Evolutionary conservation across 2,797 vertebrate genomes (phyloP), one percentile per base, ranked within the genome.

Genomic region (Melanogrammus aeglefinus): DNA sequence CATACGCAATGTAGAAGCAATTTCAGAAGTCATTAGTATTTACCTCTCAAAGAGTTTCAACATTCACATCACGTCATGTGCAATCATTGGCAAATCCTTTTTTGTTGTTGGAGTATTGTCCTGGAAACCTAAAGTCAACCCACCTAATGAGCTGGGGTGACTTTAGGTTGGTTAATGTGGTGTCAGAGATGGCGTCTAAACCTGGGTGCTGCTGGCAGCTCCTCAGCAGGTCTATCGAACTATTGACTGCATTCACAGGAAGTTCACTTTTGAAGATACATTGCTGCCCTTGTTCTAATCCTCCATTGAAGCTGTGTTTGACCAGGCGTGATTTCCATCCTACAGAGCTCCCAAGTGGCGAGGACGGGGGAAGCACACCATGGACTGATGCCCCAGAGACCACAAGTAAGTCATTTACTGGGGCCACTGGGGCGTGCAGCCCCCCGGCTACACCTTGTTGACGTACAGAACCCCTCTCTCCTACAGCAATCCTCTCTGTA

Each of bases 341-440:
- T 77, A 73, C 35, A 95, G 94, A 94, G 36, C 80, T 80, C 31
- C 92, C 92, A 78, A 94, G 94, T 63, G 94, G 95, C 83, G 94
- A 94, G 63, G 94, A 94, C 18, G 93, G 92, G 29, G 94, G 95
- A 74, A 95, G 95, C 87, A 86, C 94, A 1, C 88, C 92, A 0
- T 94, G 93, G 83, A 84, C 86, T 14, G 21, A 36, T 1, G 72
- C 71, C 74, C 51, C 80, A 1, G 86, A 85, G 33, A 82, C 71
- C 82, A 88, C 92, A 89, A 90, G 95, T 95, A 91, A 94, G 91
- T 57, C 13, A 63, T 63, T 63, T 63, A 63, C 57, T 63, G 21
- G 57, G 21, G 57, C 21, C n/a, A 63, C 57, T 63, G 57, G 57
- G 21, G 21, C 57, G 21, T 4, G 21, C 6, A n/a, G 21, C 8